Evolutionary conservation across 2,113 vertebrate species (phyloP).

Genomic region (Corapipo altera): DNA sequence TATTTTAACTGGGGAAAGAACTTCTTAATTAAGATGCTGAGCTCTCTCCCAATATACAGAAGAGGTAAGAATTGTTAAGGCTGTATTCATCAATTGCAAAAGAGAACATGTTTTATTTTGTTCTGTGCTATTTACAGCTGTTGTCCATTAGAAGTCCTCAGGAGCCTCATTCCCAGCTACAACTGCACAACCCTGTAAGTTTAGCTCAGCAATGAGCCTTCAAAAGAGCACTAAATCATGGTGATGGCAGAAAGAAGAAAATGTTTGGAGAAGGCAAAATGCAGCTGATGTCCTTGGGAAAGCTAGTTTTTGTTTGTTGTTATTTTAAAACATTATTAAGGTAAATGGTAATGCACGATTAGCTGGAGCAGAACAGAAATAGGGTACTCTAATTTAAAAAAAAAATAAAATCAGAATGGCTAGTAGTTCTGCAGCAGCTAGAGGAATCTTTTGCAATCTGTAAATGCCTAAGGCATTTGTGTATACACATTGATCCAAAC

Average conservation of each 20-base stretch:
- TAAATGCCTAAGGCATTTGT: neutral
- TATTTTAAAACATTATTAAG: neutral
- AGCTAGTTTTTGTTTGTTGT: neutral
- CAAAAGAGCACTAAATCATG: constrained; percentile 63
- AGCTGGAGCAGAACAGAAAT: neutral
- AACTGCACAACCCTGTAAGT: constrained; percentile 38
- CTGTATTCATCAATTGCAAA: constrained; percentile 40
- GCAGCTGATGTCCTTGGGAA: constrained; percentile 7
- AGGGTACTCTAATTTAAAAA: neutral
- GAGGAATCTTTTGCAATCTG: neutral
- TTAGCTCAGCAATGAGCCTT: constrained; percentile 48
- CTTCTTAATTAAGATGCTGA: neutral
- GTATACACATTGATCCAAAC: neutral
- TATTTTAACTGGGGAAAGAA: neutral
- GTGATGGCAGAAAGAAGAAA: constrained; percentile 38
- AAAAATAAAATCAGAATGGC: neutral
- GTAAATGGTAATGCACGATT: neutral
- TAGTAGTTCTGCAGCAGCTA: neutral
- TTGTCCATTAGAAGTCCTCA: constrained; percentile 67
- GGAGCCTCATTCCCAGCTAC: constrained; percentile 53
- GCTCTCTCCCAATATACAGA: neutral
- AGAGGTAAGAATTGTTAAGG: constrained; percentile 51
- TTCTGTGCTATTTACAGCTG: constrained; percentile 66
- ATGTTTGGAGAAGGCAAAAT: constrained; percentile 29
- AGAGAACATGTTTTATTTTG: constrained; percentile 29